Evolutionary conservation across 2,113 vertebrate genomes (phyloP).

Genomic region (Myotis lucifugus): DNA sequence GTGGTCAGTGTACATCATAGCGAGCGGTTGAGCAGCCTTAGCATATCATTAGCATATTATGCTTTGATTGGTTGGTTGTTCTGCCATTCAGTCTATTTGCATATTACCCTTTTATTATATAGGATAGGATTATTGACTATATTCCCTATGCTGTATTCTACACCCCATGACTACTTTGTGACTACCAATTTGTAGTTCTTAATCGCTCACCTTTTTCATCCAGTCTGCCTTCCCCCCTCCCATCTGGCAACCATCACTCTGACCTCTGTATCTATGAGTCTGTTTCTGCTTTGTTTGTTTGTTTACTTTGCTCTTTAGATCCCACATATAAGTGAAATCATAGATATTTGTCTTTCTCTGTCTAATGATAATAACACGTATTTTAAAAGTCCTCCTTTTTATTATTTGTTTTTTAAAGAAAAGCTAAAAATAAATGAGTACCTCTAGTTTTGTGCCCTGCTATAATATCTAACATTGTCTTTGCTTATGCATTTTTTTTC

Average conservation of each 20-base stretch:
- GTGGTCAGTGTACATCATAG: too few species aligned
- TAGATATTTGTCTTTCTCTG: background rate
- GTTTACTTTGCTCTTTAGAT: background rate
- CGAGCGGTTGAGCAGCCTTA: too few species aligned
- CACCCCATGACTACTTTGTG: background rate
- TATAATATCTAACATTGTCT: background rate
- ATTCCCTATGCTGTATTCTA: background rate
- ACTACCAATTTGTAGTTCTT: background rate
- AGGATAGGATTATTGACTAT: background rate
- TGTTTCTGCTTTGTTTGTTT: background rate
- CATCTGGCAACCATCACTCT: background rate
- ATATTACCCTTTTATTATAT: too few species aligned
- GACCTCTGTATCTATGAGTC: background rate
- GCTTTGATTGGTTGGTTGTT: too few species aligned
- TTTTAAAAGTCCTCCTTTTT: slow-evolving; percentile 28
- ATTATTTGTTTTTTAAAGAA: slow-evolving; percentile 41
- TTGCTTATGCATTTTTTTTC: background rate
- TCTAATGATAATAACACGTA: background rate
- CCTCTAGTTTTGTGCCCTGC: background rate
- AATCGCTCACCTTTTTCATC: background rate
- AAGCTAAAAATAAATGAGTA: background rate
- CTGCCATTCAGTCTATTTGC: too few species aligned
- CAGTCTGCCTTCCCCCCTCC: background rate
- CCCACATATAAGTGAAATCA: background rate
- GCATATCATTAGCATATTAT: too few species aligned